A percentile compares a stretch with the other conserved stretches of the same genome.
These are phyloP conservation scores for Onchidella celtica DNA, from an alignment of 2,888 invertebrate species.

Conservation along the genomic window DNA sequence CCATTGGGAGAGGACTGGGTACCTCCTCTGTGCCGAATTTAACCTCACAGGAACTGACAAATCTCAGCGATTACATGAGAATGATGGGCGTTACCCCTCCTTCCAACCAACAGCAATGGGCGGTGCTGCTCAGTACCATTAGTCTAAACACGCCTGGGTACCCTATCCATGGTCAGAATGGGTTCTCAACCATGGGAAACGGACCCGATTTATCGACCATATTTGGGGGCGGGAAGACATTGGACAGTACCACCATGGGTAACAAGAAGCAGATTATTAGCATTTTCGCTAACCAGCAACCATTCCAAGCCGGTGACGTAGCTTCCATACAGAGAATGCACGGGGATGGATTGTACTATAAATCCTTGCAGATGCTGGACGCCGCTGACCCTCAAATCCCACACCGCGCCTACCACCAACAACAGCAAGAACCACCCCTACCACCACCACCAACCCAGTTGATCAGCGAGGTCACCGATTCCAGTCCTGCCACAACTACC, in stretches of 20 bases:
- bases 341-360: neutral
- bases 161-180: neutral
- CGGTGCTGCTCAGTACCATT: constrained; percentile 63
- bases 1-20: neutral
- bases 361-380: neutral
- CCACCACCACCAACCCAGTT: neutral
- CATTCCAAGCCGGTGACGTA: neutral
- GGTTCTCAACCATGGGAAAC: neutral
- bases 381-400: neutral
- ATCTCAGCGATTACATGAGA: constrained; percentile 65
- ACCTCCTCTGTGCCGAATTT: constrained; percentile 53
- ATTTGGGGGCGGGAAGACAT: constrained; percentile 24
- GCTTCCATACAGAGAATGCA: neutral
- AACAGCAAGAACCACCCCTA: neutral
- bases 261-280: neutral
- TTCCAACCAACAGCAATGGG: constrained; percentile 65
- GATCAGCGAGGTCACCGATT: no score
- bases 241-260: neutral
- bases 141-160: constrained; percentile 36
- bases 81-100: constrained; percentile 67
- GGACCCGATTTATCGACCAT: constrained; percentile 41
- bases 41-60: constrained; percentile 52
- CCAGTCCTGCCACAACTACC: neutral
- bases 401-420: neutral
- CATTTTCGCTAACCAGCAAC: neutral